Conservation (phyloP, 92 coral and sea anemone genomes). For the Muricea muricata region DNA sequence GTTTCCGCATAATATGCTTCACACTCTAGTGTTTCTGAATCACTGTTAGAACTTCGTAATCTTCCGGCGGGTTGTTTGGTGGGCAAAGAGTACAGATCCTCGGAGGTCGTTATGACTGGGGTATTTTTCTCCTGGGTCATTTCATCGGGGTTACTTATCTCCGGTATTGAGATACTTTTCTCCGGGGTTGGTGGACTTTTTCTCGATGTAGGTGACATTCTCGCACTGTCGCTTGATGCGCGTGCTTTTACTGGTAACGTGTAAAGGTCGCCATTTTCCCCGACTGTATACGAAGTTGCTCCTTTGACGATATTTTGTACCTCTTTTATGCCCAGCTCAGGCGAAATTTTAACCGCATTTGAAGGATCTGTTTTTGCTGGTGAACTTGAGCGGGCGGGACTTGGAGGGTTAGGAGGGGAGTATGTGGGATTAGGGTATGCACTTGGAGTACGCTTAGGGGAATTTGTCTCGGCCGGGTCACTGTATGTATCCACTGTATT, state of each 20-base stretch:
- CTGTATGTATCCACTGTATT: slow-evolving; percentile 7
- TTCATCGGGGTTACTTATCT: background rate
- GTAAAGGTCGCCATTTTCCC: slow-evolving; percentile 26
- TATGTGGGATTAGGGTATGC: background rate
- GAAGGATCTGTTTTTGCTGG: background rate
- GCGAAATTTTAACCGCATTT: slow-evolving; percentile 12
- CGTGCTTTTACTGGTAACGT: slow-evolving; percentile 9
- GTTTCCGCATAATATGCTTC: slow-evolving; percentile 33
- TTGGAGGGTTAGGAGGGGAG: background rate
- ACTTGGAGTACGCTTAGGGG: background rate
- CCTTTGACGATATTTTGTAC: slow-evolving; percentile 18
- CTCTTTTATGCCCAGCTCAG: slow-evolving; percentile 34
- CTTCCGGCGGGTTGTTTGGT: background rate
- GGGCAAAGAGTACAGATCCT: background rate
- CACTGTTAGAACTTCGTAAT: background rate
- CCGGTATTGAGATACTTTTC: background rate
- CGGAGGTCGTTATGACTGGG: background rate
- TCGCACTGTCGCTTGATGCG: background rate
- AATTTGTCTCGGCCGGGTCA: background rate
- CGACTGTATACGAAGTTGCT: slow-evolving; percentile 14
- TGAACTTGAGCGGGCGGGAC: background rate
- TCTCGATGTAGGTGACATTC: too few species aligned
- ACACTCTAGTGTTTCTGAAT: background rate
- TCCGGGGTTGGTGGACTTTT: background rate
- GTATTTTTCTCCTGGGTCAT: background rate